Conservation (phyloP, 2,888 invertebrate genomes). For the Metacarcinus magister region DNA sequence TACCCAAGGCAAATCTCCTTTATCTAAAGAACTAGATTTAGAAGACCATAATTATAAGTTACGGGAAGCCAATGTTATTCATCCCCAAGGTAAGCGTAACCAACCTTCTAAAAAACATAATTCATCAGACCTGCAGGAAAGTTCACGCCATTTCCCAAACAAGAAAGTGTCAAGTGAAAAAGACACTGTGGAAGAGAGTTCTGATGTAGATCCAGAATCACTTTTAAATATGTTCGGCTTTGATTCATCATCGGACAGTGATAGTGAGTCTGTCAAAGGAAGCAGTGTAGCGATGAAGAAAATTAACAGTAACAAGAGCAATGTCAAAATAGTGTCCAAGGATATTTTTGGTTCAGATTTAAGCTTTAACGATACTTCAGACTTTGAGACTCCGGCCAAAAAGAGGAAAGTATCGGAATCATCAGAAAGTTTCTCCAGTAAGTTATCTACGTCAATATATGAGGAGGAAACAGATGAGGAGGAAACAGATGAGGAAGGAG, state of each 20-base stretch:
- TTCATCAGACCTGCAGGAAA: neutral
- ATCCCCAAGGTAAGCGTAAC: neutral
- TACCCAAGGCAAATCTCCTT: neutral
- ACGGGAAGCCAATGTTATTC: neutral
- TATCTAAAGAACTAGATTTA: neutral
- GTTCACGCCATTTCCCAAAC: neutral
- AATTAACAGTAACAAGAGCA: neutral
- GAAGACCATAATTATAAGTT: neutral
- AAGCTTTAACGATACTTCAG: constrained; percentile 4
- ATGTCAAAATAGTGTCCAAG: neutral
- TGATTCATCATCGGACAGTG: neutral
- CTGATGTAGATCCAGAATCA: neutral
- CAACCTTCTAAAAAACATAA: neutral
- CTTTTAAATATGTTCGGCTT: neutral
- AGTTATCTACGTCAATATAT: neutral
- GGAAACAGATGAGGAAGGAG: neutral
- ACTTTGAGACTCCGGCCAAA: neutral
- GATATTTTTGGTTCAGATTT: constrained; percentile 29
- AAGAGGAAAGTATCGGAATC: neutral
- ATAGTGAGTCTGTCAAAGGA: neutral
- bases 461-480: neutral
- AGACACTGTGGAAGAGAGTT: neutral
- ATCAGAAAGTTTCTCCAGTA: neutral
- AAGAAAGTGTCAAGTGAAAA: neutral
- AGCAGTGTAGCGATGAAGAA: neutral